Evolutionary conservation across 2,797 vertebrate genomes (phyloP).

Genomic region (Chromis chromis): DNA sequence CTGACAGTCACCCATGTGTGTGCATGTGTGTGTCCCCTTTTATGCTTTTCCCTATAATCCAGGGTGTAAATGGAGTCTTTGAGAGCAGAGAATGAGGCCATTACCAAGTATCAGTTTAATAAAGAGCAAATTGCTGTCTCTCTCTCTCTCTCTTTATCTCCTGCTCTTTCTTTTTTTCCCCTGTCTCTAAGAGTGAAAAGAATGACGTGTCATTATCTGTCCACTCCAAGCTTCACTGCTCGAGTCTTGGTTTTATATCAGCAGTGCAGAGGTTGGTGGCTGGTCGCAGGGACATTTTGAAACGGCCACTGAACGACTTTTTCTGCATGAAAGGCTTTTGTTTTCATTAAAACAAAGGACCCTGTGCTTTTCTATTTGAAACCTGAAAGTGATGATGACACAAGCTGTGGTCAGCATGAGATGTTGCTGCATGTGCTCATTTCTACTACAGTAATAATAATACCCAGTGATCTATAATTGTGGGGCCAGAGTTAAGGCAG

Average conservation of each 20-base stretch:
- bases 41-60: slow-evolving; percentile 80
- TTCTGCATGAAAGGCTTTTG: slow-evolving; percentile 51
- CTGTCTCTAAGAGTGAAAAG: slow-evolving; percentile 71
- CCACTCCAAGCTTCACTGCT: slow-evolving; percentile 64
- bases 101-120: slow-evolving; percentile 89
- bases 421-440: slow-evolving; percentile 1
- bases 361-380: slow-evolving; percentile 15
- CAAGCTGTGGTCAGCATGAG: background rate
- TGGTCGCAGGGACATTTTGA: slow-evolving; percentile 53
- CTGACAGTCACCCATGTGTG: slow-evolving; percentile 65
- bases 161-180: slow-evolving; percentile 51
- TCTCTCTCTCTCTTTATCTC: slow-evolving; percentile 58
- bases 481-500: background rate
- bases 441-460: background rate
- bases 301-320: slow-evolving; percentile 19
- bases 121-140: slow-evolving; percentile 82
- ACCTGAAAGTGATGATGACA: slow-evolving; percentile 5
- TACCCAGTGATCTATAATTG: background rate
- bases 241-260: slow-evolving; percentile 60
- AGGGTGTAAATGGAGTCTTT: slow-evolving; percentile 88
- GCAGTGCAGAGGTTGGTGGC: slow-evolving; percentile 44
- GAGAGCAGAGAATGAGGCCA: slow-evolving; percentile 88
- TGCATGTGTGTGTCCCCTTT: slow-evolving; percentile 70
- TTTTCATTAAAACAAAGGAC: slow-evolving; percentile 33
- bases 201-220: slow-evolving; percentile 78